A percentile compares a stretch with the other conserved stretches of the same genome.
Evolutionary conservation across 2,888 invertebrate species (phyloP).

Genomic region (Timandra comae): DNA sequence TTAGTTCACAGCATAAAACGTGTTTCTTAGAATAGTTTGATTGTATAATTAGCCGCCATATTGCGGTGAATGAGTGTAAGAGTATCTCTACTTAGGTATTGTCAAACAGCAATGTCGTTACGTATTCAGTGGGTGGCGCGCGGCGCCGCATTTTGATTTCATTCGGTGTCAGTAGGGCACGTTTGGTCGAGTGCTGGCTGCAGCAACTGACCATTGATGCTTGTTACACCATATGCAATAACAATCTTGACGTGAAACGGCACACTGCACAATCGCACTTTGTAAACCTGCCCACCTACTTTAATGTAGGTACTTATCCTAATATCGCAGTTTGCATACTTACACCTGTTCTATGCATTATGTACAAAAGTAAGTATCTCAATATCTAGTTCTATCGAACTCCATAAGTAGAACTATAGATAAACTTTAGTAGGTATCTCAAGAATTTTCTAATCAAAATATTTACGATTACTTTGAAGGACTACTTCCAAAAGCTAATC

Average conservation of each 20-base stretch:
- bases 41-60: constrained; percentile 42
- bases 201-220: constrained; percentile 21
- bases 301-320: no score
- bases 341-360: no score
- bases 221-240: constrained; percentile 44
- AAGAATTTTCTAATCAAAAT: no score
- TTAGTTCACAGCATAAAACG: constrained; percentile 32
- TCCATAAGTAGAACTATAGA: no score
- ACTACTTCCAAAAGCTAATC: no score
- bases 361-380: no score
- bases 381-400: no score
- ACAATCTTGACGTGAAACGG: constrained; percentile 17
- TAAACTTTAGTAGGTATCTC: no score
- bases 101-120: constrained; percentile 38
- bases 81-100: constrained; percentile 21
- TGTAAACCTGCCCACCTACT: no score
- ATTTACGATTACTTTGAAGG: no score
- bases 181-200: constrained; percentile 41
- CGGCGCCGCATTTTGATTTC: constrained; percentile 52
- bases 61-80: constrained; percentile 38
- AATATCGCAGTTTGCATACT: no score
- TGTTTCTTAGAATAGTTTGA: constrained; percentile 44
- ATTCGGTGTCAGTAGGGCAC: constrained; percentile 66
- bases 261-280: neutral
- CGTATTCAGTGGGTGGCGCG: constrained; percentile 39